Evolutionary conservation across 2,797 vertebrate genomes (phyloP).

Genomic region (Sardinella longiceps): DNA sequence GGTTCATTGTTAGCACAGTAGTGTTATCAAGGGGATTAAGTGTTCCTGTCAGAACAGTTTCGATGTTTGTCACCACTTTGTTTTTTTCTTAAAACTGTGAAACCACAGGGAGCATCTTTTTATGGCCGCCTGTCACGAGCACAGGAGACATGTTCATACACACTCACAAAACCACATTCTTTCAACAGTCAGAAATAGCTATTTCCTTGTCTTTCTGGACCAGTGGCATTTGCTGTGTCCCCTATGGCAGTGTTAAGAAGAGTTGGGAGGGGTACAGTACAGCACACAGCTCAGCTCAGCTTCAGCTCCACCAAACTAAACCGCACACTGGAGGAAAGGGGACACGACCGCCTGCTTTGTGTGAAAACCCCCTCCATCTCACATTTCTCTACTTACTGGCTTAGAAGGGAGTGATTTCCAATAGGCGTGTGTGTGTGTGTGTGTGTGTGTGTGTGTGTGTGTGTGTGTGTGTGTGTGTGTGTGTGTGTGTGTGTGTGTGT

Average conservation of each 20-base stretch:
- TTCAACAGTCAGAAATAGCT: too few relatives aligned
- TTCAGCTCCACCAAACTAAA: background rate
- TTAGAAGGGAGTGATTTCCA: background rate
- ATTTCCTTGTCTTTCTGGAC: background rate
- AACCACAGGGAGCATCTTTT: background rate
- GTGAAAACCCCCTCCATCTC: background rate
- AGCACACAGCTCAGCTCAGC: background rate
- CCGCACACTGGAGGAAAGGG: background rate
- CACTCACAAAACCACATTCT: too few relatives aligned
- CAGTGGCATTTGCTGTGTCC: background rate
- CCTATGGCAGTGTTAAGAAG: background rate
- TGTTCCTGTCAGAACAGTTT: background rate
- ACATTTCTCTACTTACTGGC: background rate
- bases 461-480: background rate
- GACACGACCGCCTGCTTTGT: background rate
- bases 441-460: too few relatives aligned
- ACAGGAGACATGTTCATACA: too few relatives aligned
- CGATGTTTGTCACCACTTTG: background rate
- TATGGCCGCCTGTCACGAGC: too few relatives aligned
- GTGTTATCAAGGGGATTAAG: background rate
- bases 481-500: too few relatives aligned
- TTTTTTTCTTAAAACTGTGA: background rate
- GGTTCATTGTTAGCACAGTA: too few relatives aligned
- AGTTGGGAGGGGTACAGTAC: background rate
- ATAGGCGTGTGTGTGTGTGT: background rate